These are phyloP conservation scores for Ochotona curzoniae DNA, from an alignment of 2,113 vertebrate species.

Conservation along the genomic window DNA sequence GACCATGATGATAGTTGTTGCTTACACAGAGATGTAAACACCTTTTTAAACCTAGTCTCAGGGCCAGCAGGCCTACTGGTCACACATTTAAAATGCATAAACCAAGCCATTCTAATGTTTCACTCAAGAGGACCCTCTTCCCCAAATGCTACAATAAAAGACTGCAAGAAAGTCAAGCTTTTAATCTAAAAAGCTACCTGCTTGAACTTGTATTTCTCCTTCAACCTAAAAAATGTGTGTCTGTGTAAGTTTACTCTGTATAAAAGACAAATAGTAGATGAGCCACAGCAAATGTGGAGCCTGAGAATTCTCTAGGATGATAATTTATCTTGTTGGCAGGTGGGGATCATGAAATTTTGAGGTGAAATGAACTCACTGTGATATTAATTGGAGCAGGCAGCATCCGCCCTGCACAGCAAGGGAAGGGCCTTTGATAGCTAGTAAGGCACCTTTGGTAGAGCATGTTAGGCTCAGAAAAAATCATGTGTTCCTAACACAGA, in stretches of 20 bases:
- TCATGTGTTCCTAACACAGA: conserved; percentile 43
- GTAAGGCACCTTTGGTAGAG: conserved; percentile 39
- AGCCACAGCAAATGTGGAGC: conserved; percentile 3
- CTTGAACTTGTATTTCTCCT: not conserved
- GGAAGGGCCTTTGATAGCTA: conserved; percentile 21
- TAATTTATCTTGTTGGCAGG: conserved; percentile 49
- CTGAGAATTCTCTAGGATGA: not conserved
- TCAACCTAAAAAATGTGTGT: not conserved
- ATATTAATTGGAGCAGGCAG: conserved; percentile 51
- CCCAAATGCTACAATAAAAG: not conserved
- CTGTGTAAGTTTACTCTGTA: conserved; percentile 15
- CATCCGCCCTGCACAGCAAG: not conserved
- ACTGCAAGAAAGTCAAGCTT: conserved; percentile 28
- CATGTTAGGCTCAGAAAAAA: conserved; percentile 1
- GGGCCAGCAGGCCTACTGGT: not conserved
- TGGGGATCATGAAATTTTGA: conserved; percentile 31
- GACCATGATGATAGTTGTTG: not conserved
- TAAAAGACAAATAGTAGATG: conserved; percentile 24
- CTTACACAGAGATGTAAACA: not conserved
- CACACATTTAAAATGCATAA: not conserved
- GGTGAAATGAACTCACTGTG: conserved; percentile 37
- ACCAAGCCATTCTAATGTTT: not conserved
- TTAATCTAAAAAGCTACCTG: not conserved
- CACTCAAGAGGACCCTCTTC: conserved; percentile 14
- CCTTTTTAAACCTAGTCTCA: conserved; percentile 3